Evolutionary conservation across 2,797 vertebrate species (phyloP).

Genomic region (Myripristis murdjan): DNA sequence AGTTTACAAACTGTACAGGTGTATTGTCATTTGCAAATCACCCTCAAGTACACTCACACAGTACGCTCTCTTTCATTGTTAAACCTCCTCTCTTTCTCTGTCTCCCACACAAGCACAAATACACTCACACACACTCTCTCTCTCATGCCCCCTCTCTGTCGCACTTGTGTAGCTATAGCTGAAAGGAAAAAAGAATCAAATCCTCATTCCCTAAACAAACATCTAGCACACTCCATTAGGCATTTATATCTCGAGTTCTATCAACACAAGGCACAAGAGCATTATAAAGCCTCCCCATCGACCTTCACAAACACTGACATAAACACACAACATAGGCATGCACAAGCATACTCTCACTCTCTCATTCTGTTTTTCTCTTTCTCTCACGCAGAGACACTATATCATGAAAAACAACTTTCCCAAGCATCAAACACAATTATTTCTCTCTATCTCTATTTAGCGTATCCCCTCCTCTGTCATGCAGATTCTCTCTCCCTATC

Average conservation of each 20-base stretch:
- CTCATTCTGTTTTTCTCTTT: constrained; percentile 21
- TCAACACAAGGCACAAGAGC: constrained; percentile 38
- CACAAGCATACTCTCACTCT: constrained; percentile 18
- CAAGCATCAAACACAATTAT: too few species aligned
- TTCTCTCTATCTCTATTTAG: too few species aligned
- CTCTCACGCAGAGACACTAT: constrained; percentile 3
- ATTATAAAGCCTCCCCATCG: constrained; percentile 42
- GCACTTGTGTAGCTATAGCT: constrained; percentile 27
- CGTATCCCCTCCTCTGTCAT: too few species aligned
- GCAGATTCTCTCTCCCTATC: constrained; percentile 12
- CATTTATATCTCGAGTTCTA: constrained; percentile 42
- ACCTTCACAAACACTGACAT: constrained; percentile 32
- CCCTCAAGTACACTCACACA: constrained; percentile 4
- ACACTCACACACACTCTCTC: constrained; percentile 27
- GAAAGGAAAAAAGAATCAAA: constrained; percentile 44
- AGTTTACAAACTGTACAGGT: too few species aligned
- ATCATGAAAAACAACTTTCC: too few species aligned
- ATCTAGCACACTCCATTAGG: constrained; percentile 49
- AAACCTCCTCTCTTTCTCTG: neutral
- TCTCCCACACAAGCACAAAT: constrained; percentile 27
- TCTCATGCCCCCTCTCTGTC: constrained; percentile 22
- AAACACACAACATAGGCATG: constrained; percentile 37
- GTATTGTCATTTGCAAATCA: neutral
- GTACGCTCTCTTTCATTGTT: constrained; percentile 47
- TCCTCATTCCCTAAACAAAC: constrained; percentile 63